A percentile compares a stretch with the other conserved stretches of the same genome.
These are phyloP conservation scores for Pelmatolapia mariae DNA, from an alignment of 2,113 vertebrate genomes.

Conservation along the genomic window DNA sequence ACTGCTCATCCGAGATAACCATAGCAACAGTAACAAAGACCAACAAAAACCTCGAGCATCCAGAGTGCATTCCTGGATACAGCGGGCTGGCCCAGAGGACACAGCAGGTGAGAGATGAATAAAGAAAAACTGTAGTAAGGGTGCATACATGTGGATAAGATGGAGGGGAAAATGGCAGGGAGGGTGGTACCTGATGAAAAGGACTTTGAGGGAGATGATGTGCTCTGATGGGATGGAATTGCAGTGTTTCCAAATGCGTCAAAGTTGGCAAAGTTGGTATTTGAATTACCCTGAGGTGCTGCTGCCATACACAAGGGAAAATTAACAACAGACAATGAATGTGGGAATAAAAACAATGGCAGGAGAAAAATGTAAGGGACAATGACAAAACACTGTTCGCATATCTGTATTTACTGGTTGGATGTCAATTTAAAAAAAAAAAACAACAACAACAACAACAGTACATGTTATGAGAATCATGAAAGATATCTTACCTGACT, in stretches of 20 bases:
- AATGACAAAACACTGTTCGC: constrained; percentile 68
- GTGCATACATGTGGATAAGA: constrained; percentile 26
- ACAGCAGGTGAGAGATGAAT: background rate
- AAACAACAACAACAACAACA: background rate
- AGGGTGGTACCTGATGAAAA: constrained; percentile 70
- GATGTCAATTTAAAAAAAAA: background rate
- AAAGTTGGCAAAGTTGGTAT: constrained; percentile 98
- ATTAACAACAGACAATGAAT: constrained; percentile 39
- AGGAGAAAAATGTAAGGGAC: background rate
- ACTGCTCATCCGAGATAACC: background rate
- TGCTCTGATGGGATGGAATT: constrained; percentile 83
- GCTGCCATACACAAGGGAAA: constrained; percentile 76
- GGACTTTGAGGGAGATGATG: constrained; percentile 89
- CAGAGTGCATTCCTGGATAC: background rate
- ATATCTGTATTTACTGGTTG: background rate
- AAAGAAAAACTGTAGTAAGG: background rate
- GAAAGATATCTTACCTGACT: constrained; percentile 74
- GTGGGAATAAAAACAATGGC: constrained; percentile 27
- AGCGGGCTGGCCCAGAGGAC: background rate
- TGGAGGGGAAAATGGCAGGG: constrained; percentile 67
- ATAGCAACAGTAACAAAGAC: background rate
- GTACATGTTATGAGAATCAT: background rate
- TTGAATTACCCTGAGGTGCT: constrained; percentile 90
- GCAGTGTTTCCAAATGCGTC: constrained; percentile 95
- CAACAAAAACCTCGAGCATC: background rate